Conservation (phyloP, 2,888 invertebrate species). For the Oeneis ivallda region DNA sequence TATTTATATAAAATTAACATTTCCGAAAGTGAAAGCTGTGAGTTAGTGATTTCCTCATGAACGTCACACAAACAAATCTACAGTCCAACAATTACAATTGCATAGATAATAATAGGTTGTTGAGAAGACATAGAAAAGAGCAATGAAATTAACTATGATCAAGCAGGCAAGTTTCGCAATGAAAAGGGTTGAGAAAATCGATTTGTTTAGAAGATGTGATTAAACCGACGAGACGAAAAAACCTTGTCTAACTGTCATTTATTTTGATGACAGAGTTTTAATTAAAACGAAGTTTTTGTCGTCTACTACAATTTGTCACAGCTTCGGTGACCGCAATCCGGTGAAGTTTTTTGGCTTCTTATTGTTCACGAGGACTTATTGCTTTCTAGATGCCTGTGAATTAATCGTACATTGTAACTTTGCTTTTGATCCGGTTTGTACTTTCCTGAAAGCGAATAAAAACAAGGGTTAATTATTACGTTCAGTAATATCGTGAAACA, state of each 20-base stretch:
- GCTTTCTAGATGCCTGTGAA: constrained; percentile 20
- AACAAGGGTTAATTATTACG: background rate
- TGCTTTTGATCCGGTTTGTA: background rate
- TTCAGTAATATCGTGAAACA: background rate
- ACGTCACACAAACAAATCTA: too few relatives aligned
- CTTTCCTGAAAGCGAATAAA: background rate
- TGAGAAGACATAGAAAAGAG: too few relatives aligned
- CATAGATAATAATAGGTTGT: too few relatives aligned
- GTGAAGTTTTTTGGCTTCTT: constrained; percentile 29
- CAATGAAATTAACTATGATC: too few relatives aligned
- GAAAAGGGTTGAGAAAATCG: constrained; percentile 8
- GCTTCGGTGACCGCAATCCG: constrained; percentile 28
- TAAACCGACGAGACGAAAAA: constrained; percentile 6
- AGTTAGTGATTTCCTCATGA: too few relatives aligned
- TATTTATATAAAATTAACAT: too few relatives aligned
- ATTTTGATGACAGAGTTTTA: constrained; percentile 20
- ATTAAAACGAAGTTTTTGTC: constrained; percentile 30
- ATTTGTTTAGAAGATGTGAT: constrained; percentile 12
- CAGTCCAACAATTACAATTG: too few relatives aligned
- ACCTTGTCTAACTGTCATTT: constrained; percentile 8
- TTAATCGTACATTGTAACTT: constrained; percentile 17
- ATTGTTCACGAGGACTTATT: constrained; percentile 24
- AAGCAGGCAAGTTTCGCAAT: too few relatives aligned
- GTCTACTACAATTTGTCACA: constrained; percentile 26
- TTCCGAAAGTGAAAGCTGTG: too few relatives aligned